Evolutionary conservation across 2,888 invertebrate genomes (phyloP), one percentile per base, ranked within the genome.

Genomic region (Cecidostiba fungosa): DNA sequence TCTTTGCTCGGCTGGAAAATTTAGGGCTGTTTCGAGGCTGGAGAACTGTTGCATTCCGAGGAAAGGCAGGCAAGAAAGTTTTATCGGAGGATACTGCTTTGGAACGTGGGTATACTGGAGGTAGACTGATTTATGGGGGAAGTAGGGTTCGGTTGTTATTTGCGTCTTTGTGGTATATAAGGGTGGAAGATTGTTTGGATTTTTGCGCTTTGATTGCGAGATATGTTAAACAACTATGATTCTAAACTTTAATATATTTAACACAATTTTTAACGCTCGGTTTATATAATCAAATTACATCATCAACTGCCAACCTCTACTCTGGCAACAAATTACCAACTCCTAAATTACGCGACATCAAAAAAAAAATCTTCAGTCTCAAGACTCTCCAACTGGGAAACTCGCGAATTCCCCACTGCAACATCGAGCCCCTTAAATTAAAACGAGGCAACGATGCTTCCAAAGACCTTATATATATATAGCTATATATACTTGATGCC

Each of bases 1-100:
- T 74, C 43, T 54, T 72, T 43, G 70, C 83, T 32, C 23, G 19
- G 26, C 8, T 70, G 43, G 70, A 74, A 85, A 85, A 76, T 85
- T 80, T 54, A 43, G 47, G 66, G 29, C 29, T 23, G 59, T 69
- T 79, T 80, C 66, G 66, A 26, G 3, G 10, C 16, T 10, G 10
- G 79, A 10, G n/a, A 50, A 50, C 54, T 62, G 72, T 70, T 70
- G 72, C 77, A 69, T 26, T 59, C 23, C n/a, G 29, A 54, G 32
- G 4, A 12, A 19, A 14, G 39, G 39, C n/a, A 5, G n/a, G 12
- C 16, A 47, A 72, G 23, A 70, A 70, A 72, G 62, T 59, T 50
- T n/a, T 23, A 50, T 29, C 43, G 26, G 50, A 19, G 47, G 47
- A n/a, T 69, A 77, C 10, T 32, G 36, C 43, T 50, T 50, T 12